Evolutionary conservation across 2,113 vertebrate genomes (phyloP).

Genomic region (Psittacara wagleri): DNA sequence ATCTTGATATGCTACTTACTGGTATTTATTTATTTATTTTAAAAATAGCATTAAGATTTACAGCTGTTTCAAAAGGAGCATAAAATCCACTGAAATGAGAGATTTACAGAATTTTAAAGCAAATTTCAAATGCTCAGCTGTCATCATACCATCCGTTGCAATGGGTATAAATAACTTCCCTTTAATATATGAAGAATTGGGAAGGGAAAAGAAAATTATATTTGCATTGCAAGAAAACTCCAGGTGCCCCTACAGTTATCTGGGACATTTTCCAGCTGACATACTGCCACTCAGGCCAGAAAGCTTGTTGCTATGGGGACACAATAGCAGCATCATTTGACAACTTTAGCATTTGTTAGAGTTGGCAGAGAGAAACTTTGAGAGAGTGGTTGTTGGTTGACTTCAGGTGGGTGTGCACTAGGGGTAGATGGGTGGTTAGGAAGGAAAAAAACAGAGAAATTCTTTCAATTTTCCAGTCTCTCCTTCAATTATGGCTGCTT

Average conservation of each 20-base stretch:
- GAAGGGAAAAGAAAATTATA: constrained; percentile 47
- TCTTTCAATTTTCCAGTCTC: background rate
- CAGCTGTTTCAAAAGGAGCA: constrained; percentile 68
- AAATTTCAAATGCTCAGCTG: constrained; percentile 71
- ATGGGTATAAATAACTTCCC: constrained; percentile 71
- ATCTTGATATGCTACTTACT: constrained; percentile 23
- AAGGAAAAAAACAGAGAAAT: background rate
- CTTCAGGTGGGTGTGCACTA: constrained; percentile 30
- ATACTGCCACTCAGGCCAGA: constrained; percentile 61
- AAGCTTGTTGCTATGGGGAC: constrained; percentile 73
- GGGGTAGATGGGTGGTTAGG: background rate
- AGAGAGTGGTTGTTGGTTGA: constrained; percentile 24
- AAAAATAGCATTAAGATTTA: constrained; percentile 64
- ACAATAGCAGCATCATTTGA: constrained; percentile 53
- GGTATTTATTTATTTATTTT: constrained; percentile 25
- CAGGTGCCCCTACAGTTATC: constrained; percentile 73
- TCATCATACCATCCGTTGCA: constrained; percentile 64
- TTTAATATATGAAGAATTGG: constrained; percentile 65
- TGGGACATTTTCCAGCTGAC: constrained; percentile 74
- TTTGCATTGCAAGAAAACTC: constrained; percentile 68
- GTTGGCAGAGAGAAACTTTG: constrained; percentile 32
- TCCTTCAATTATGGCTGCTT: background rate
- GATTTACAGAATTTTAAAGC: constrained; percentile 72
- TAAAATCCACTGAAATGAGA: constrained; percentile 63
- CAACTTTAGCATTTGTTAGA: constrained; percentile 61